A percentile compares a stretch with the other conserved stretches of the same genome.
Conservation (phyloP, 2,888 invertebrate genomes). For the Phortica magna region DNA sequence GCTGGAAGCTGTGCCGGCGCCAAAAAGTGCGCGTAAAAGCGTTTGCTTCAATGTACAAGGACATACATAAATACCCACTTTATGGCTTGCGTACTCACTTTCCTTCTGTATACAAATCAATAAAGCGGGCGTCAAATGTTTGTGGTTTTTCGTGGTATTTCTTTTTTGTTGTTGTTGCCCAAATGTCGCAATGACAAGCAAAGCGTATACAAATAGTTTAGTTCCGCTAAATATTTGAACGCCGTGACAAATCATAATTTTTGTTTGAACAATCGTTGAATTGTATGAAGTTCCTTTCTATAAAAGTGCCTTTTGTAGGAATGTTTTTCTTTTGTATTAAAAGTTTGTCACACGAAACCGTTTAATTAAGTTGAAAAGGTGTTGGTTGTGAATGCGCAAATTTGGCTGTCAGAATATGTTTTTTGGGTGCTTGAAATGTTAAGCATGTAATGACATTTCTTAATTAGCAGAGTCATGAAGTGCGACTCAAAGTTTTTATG, state of each 20-base stretch:
- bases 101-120: conserved; percentile 25
- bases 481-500: too few species aligned
- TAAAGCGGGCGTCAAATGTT: conserved; percentile 31
- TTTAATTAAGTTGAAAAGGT: too few species aligned
- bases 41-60: not conserved
- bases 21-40: not conserved
- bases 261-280: conserved; percentile 5
- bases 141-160: not conserved
- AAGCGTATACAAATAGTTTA: not conserved
- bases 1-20: conserved; percentile 14
- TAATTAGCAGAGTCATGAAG: too few species aligned
- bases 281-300: not conserved
- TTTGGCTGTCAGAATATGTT: too few species aligned
- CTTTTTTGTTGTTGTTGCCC: not conserved
- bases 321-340: too few species aligned
- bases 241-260: conserved; percentile 29
- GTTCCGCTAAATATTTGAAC: not conserved
- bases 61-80: conserved; percentile 5
- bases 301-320: too few species aligned
- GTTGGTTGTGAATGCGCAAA: too few species aligned
- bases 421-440: too few species aligned
- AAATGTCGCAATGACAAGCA: not conserved
- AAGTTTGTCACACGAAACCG: too few species aligned
- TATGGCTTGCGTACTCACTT: not conserved
- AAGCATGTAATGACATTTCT: too few species aligned